Evolutionary conservation across 2,113 vertebrate genomes (phyloP), one percentile per base, ranked within the genome.

Genomic region (Riparia riparia): DNA sequence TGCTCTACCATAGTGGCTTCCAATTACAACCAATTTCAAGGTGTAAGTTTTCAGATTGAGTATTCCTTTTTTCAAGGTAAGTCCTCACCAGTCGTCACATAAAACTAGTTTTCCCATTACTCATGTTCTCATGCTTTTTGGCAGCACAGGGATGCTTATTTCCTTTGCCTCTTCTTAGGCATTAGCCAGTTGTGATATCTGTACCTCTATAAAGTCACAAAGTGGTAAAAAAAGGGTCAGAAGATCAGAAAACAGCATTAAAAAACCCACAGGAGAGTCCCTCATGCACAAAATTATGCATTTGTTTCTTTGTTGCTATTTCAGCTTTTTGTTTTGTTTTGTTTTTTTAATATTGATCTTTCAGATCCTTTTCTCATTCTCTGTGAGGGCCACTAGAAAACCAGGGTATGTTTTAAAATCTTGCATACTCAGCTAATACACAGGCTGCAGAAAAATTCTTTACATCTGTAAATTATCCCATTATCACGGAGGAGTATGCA

Each of bases 1-100:
- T 91, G 34, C 66, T 82, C 16, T 69, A 44, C 29, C 8, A 9
- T 77, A 90, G 29, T 44, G 39, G 53, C 47, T 90, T 95, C 74
- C 81, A 82, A 72, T 85, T 93, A 77, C 91, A 93, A 72, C 32
- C 54, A 66, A 58, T 93, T 94, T 91, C 78, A 79, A 93, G 78
- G 49, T 58, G 53, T 39, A 69, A 31, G 12, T 76, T 95, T 94
- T 82, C 58, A 91, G 84, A 94, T 0, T 32, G 37, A 89, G 21
- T 82, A 63, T 73, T 72, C 17, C 17, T 79, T 89, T 89, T 91
- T 84, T 72, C 80, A 64, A 76, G 53, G 66, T 86, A 85, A 93
- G 76, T 78, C 85, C 69, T 82, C 53, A 51, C 7, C 53, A 79
- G 54, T 7, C 89, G 84, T 72, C 49, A 85, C 29, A 76, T 54